These are phyloP conservation scores for Apamea sordens DNA, from an alignment of 2,888 invertebrate genomes.

Conservation along the genomic window DNA sequence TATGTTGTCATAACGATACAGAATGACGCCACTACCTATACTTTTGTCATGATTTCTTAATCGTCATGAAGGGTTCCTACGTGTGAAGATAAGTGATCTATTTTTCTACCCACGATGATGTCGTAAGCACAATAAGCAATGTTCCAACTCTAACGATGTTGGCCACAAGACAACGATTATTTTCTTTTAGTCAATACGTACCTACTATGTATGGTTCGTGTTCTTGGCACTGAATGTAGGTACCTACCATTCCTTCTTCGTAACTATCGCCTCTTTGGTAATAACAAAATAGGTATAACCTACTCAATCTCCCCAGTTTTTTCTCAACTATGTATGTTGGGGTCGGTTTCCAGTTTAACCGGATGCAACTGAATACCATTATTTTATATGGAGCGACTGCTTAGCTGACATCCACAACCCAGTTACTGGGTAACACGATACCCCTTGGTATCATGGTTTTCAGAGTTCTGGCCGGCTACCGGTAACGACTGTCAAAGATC, in stretches of 20 bases:
- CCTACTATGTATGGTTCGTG: neutral
- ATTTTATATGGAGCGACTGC: neutral
- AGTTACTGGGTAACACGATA: neutral
- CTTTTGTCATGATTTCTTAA: neutral
- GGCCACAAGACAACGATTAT: neutral
- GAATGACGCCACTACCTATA: neutral
- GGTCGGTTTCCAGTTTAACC: no score
- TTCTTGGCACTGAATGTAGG: neutral
- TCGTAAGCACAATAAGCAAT: neutral
- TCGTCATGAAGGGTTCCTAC: neutral
- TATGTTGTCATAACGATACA: neutral
- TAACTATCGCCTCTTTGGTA: neutral
- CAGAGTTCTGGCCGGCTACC: no score
- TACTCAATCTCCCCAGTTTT: no score
- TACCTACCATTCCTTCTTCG: no score
- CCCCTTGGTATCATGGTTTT: neutral
- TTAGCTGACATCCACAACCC: neutral
- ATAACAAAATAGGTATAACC: neutral
- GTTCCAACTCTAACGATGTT: slow-evolving; percentile 6
- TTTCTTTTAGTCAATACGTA: neutral
- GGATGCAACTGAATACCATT: neutral
- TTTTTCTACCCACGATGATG: slow-evolving; percentile 7
- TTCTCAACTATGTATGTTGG: no score
- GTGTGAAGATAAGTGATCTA: neutral
- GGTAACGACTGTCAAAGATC: no score